Evolutionary conservation across 2,888 invertebrate species (phyloP), one percentile per base, ranked within the genome.

Genomic region (Melanostoma scalare): DNA sequence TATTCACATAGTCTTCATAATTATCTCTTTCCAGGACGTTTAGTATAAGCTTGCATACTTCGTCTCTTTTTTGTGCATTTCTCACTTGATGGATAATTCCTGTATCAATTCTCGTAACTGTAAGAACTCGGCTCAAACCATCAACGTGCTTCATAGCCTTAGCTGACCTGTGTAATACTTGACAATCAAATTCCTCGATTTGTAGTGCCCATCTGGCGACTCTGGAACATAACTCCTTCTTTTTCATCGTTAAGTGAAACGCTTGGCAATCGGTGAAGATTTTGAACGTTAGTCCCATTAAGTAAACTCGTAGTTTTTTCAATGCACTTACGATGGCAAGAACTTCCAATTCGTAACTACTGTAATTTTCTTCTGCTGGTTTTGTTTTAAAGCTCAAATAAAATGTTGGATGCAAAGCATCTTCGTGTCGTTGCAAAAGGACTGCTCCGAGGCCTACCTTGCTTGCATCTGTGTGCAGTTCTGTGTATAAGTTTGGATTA

Each of bases 251-350:
- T 8, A 81, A 78, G 1, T 86, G 68, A 2, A 89, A 85, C 0
- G 88, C 88, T 2, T 87, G 77, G 73, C 89, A 89, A 71, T 89
- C n/a, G n/a, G n/a, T n/a, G n/a, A n/a, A n/a, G n/a, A n/a, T n/a
- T n/a, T n/a, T n/a, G n/a, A n/a, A n/a, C n/a, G n/a, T n/a, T n/a
- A n/a, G n/a, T n/a, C n/a, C n/a, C n/a, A n/a, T n/a, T n/a, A n/a
- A n/a, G n/a, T n/a, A n/a, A n/a, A n/a, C n/a, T n/a, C 88, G 65
- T 40, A 88, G 87, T 44, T 86, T 86, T 31, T 86, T 85, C 3
- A 89, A 67, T 0, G 87, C 86, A 80, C 87, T 87, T 3, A 31
- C 81, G 0, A 89, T 87, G 0, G 89, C 89, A 0, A 90, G 67
- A 0, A 88, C 88, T 65, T 89, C 86, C 0, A 89, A 81, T 50